phyloP scores from a whole-genome alignment of 2,797 vertebrate genomes.

The Coccyzus lansbergi region DNA sequence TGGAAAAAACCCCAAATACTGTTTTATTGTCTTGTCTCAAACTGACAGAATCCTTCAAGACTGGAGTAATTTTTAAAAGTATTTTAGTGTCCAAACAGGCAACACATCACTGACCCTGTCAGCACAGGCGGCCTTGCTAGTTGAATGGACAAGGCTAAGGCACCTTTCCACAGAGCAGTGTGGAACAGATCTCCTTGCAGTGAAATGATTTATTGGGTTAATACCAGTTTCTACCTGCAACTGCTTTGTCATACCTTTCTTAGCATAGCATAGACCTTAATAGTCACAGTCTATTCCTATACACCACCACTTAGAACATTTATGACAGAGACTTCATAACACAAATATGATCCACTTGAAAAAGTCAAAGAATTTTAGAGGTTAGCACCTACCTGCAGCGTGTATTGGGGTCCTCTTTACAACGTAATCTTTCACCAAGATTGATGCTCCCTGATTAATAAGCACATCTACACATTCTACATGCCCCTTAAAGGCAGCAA shows the following conservation, averaged over 20 bases:
- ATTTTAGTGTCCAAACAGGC: constrained; percentile 1
- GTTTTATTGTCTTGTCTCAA: constrained; percentile 20
- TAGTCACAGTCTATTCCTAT: neutral
- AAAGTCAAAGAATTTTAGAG: neutral
- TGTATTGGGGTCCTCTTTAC: constrained; percentile 96
- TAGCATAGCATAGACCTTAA: neutral
- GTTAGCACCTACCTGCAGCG: constrained; percentile 86
- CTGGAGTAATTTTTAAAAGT: neutral
- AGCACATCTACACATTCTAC: constrained; percentile 97
- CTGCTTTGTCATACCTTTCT: neutral
- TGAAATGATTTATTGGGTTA: neutral
- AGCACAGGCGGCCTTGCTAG: neutral
- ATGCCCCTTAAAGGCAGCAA: constrained; percentile 95
- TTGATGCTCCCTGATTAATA: constrained; percentile 97
- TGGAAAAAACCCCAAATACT: neutral
- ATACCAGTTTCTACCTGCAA: neutral
- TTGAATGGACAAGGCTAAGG: neutral
- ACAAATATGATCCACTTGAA: neutral
- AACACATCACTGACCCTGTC: neutral
- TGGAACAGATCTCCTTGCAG: neutral
- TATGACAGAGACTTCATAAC: neutral
- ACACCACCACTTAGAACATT: neutral
- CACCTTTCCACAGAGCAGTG: neutral
- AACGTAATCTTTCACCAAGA: constrained; percentile 94
- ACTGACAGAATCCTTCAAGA: neutral